Evolutionary conservation across 2,797 vertebrate species (phyloP).

Genomic region (Euphonia xanthogaster): DNA sequence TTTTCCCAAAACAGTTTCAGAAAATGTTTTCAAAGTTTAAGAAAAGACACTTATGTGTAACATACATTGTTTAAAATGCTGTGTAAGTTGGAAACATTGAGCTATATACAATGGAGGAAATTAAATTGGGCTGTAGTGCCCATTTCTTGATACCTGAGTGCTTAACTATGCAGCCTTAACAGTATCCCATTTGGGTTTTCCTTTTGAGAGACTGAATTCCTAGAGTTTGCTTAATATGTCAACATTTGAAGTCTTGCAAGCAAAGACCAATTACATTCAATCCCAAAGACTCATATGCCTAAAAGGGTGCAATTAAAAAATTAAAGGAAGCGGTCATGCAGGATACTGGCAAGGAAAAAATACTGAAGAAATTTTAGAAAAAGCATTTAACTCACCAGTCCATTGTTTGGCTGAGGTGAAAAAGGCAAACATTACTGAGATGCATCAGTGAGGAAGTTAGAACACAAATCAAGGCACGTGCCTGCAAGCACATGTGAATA

Average conservation of each 20-base stretch:
- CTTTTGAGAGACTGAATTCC: neutral
- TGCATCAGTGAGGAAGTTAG: conserved; percentile 44
- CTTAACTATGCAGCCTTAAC: conserved; percentile 25
- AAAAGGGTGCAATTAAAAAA: conserved; percentile 34
- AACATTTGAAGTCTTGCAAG: neutral
- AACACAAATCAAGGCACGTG: conserved; percentile 38
- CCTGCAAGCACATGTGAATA: conserved; percentile 58
- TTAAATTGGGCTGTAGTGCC: neutral
- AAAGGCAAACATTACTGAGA: conserved; percentile 69
- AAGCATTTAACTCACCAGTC: conserved; percentile 68
- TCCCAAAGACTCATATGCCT: neutral
- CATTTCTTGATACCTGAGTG: conserved; percentile 49
- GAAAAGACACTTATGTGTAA: neutral
- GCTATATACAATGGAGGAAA: neutral
- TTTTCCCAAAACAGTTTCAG: neutral
- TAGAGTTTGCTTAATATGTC: neutral
- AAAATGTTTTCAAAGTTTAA: neutral
- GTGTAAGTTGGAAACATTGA: neutral
- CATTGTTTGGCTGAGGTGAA: conserved; percentile 75
- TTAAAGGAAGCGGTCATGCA: conserved; percentile 63
- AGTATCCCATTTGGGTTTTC: neutral
- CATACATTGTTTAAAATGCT: neutral
- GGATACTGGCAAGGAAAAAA: conserved; percentile 18
- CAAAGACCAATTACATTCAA: neutral
- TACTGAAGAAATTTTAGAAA: conserved; percentile 36